Conservation (phyloP, 2,113 vertebrate genomes). For the Anthoscopus minutus region DNA sequence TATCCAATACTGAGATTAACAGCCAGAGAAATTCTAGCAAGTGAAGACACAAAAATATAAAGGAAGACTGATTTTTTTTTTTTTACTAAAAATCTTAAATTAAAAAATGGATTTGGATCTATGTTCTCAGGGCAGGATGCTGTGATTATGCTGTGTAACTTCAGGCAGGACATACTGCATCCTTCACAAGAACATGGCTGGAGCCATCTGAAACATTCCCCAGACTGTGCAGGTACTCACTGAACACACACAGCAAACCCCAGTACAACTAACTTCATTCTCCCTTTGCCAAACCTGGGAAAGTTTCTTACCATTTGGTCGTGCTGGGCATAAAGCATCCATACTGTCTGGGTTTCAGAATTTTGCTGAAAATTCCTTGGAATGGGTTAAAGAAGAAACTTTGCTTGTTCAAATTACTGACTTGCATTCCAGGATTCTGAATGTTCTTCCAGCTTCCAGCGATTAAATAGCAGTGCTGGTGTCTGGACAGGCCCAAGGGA, state of each 20-base stretch:
- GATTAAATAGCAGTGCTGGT: constrained; percentile 15
- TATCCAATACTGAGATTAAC: background rate
- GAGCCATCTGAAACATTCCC: background rate
- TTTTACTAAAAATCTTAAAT: background rate
- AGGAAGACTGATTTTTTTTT: background rate
- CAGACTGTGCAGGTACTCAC: background rate
- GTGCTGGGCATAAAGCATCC: background rate
- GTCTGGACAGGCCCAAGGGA: constrained; percentile 30
- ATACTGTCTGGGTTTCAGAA: background rate
- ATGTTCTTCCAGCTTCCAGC: background rate
- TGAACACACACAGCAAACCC: background rate
- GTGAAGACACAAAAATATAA: background rate
- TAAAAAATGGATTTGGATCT: background rate
- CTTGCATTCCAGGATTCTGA: constrained; percentile 10
- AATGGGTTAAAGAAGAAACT: background rate
- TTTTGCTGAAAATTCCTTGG: background rate
- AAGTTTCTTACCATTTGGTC: background rate
- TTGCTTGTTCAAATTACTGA: constrained; percentile 27
- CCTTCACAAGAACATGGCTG: background rate
- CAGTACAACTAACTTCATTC: background rate
- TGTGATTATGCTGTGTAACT: background rate
- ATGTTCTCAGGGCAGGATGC: background rate
- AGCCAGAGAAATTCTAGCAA: background rate
- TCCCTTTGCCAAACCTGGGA: background rate
- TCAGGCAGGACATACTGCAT: background rate